Base-by-base conservation (phyloP, 2,797 vertebrate genomes). In the Percopsis omiscomaycus region DNA sequence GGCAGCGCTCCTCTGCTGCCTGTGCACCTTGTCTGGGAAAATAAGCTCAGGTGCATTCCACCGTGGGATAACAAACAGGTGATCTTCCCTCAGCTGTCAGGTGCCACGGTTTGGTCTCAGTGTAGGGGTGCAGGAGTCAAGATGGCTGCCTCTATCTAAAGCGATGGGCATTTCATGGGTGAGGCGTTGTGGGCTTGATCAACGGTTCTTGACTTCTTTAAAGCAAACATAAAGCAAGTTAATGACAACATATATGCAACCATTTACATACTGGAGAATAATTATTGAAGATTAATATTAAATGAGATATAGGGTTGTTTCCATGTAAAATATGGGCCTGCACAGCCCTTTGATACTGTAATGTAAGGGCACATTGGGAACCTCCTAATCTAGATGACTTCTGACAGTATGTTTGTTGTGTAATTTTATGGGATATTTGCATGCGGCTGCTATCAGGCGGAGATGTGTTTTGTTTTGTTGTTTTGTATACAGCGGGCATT, bases 11-110 rank as follows among this genome's bases (percentile, higher is more conserved):
- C 81, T 75, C 90, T 86, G 84, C 78, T 86, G 72, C 75, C 72
- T 16, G 68, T 84, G 79, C 86, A 84, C 86, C 77, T 81, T 73
- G 80, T 78, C 81, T 90, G 89, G 89, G 87, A 90, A 89, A 90
- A 76, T 84, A 76, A 80, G 77, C 80, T 82, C 81, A 85, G 84
- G 84, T 89, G 83, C 77, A 79, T 74, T 82, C 47, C 51, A 14
- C 15, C 32, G 11, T 45, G 15, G n/a, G 52, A 45, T 71, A 32
- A 55, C 51, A 71, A 78, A 72, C 83, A 85, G 81, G 82, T 88
- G 79, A 66, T 64, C 48, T 73, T 54, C 78, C 56, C 44, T 70
- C 52, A 52, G 29, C 56, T 66, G 58, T 55, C 80, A 84, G 61
- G 64, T 76, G 71, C 8, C 56, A 28, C 53, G 29, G 55, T 59